Evolutionary conservation across 2,113 vertebrate species (phyloP), one percentile per base, ranked within the genome.

Genomic region (Poecile atricapillus): DNA sequence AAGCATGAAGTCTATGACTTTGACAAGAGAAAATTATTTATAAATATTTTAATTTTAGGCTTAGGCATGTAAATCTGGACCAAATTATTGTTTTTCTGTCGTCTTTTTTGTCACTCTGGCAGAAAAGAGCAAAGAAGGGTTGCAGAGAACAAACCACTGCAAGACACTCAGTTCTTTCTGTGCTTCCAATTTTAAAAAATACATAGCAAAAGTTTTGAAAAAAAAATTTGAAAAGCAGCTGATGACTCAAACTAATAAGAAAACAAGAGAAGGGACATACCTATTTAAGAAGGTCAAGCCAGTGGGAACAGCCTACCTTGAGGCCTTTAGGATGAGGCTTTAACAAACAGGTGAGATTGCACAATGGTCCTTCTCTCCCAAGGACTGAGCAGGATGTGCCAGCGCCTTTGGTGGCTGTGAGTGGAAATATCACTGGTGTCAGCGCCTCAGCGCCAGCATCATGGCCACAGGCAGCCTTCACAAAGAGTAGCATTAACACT

Each of bases 301-400:
- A 24, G 25, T 63, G 33, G 43, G n/a, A 78, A 53, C 10, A 83
- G 25, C 15, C 22, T 76, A 62, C 22, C 8, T 17, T 30, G 49
- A 79, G n/a, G 24, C 41, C n/a, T 70, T 55, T 55, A 41, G 10
- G 19, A 27, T 5, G 37, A 69, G 17, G 35, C 28, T 70, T 83
- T 86, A 59, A 73, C 41, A 83, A 88, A 46, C 0, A 0, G 0
- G 0, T 47, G 49, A 87, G n/a, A 12, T 19, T 60, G 18, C 47
- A n/a, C 2, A 1, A 37, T 24, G 37, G 24, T 63, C 22, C 25
- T 58, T 49, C 33, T 8, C 24, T 93, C 44, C 39, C 1, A 2
- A 55, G 30, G 39, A 18, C 1, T 31, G 8, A 46, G 16, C 20
- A 39, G 44, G 25, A 49, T 41, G 10, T 24, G 28, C 20, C 43